These are phyloP conservation scores for Phortica magna DNA, from an alignment of 2,888 invertebrate species.

Conservation along the genomic window DNA sequence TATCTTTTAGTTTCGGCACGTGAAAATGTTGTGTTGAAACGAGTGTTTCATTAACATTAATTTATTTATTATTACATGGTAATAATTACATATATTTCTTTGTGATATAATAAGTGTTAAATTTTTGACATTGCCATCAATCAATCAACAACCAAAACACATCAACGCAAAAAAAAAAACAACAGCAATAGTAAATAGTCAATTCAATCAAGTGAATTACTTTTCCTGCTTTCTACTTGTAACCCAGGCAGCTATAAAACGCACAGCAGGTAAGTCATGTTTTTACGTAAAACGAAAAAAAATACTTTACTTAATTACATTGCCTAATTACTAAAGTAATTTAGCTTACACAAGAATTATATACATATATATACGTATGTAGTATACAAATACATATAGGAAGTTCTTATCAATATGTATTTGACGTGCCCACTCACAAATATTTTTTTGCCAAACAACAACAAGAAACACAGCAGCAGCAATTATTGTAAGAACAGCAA, in stretches of 20 bases:
- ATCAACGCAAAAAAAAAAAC: neutral
- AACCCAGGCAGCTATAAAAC: neutral
- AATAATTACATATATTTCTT: too few species aligned
- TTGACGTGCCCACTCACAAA: neutral
- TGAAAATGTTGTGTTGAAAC: neutral
- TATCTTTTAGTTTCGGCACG: too few species aligned
- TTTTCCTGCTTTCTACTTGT: neutral
- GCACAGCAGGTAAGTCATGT: neutral
- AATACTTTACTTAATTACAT: neutral
- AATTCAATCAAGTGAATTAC: neutral
- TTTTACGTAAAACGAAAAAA: neutral
- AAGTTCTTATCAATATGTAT: neutral
- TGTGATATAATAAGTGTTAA: neutral
- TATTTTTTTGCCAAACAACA: too few species aligned
- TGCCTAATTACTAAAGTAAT: neutral
- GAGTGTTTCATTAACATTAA: too few species aligned
- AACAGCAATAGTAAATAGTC: neutral
- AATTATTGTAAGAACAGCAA: too few species aligned
- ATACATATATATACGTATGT: neutral
- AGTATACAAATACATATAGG: neutral
- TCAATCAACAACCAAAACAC: too few species aligned
- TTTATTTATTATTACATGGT: too few species aligned
- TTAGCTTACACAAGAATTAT: neutral
- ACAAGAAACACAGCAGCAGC: too few species aligned
- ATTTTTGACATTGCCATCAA: too few species aligned